phyloP scores from a whole-genome alignment of 2,888 invertebrate species.

The Phorcus lineatus region DNA sequence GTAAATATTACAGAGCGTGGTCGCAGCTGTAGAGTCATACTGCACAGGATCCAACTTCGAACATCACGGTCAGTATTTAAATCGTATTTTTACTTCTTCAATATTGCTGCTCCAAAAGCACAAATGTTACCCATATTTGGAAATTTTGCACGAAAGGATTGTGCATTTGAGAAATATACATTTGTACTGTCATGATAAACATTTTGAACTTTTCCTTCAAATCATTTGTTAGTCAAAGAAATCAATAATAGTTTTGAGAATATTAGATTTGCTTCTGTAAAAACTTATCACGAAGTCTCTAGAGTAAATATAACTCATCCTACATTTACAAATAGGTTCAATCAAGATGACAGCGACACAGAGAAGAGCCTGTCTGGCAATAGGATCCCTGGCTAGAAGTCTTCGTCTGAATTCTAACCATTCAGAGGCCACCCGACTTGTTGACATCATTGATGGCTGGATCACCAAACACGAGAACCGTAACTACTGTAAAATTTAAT shows the following conservation, averaged over 20 bases:
- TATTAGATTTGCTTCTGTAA: too few relatives aligned
- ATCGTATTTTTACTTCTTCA: too few relatives aligned
- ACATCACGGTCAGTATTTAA: conserved; percentile 24
- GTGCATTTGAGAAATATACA: too few relatives aligned
- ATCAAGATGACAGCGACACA: conserved; percentile 42
- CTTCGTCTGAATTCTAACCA: conserved; percentile 36
- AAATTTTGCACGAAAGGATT: too few relatives aligned
- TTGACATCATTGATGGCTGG: conserved; percentile 48
- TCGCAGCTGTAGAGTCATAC: conserved; percentile 26
- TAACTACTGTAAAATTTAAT: not conserved
- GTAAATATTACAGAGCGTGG: conserved; percentile 34
- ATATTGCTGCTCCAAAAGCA: too few relatives aligned
- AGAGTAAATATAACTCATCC: too few relatives aligned
- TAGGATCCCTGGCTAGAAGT: conserved; percentile 50
- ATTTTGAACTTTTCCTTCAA: too few relatives aligned
- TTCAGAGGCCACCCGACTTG: conserved; percentile 44
- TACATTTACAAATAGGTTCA: not conserved
- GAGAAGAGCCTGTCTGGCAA: conserved; percentile 53
- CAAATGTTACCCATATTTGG: too few relatives aligned
- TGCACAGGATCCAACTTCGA: conserved; percentile 33
- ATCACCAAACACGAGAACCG: conserved; percentile 39
- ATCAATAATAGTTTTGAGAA: too few relatives aligned
- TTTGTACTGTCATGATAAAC: too few relatives aligned
- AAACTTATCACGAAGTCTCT: too few relatives aligned
- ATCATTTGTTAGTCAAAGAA: too few relatives aligned